A percentile compares a stretch with the other conserved stretches of the same genome.
phyloP scores from a whole-genome alignment of 2,113 vertebrate species.

The Ageneiosus marmoratus region DNA sequence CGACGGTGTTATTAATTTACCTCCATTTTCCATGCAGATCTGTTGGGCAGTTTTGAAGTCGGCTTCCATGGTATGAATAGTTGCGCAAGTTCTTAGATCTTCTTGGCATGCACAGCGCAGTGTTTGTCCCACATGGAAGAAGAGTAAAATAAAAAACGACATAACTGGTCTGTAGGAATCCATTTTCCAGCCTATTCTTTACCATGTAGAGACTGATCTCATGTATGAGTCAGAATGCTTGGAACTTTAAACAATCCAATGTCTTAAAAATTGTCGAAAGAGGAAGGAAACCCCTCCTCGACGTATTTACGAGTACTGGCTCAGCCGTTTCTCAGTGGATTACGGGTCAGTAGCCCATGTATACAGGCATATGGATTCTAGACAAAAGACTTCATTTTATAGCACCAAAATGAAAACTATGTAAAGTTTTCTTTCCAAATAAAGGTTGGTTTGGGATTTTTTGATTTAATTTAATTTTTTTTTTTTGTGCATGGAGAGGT shows the following conservation, averaged over 20 bases:
- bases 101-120: constrained; percentile 21
- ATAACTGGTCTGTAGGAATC: neutral
- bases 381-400: neutral
- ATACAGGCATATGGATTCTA: neutral
- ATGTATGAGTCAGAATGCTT: neutral
- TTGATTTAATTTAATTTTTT: no score
- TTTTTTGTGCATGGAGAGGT: neutral
- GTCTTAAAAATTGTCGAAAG: neutral
- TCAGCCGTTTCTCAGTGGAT: constrained; percentile 13
- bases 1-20: constrained; percentile 55
- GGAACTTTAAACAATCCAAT: neutral
- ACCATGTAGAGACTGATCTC: neutral
- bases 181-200: constrained; percentile 18
- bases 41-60: constrained; percentile 61
- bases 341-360: neutral
- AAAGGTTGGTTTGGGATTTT: neutral
- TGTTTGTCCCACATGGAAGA: neutral
- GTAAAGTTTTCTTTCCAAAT: neutral
- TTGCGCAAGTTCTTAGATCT: constrained; percentile 29
- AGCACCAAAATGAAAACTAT: neutral
- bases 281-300: constrained; percentile 52
- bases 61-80: constrained; percentile 26
- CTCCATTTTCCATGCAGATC: constrained; percentile 54
- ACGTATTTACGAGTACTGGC: neutral
- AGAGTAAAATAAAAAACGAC: constrained; percentile 16